phyloP scores from a whole-genome alignment of 64 coral and sea anemone species.

The Porites lutea region DNA sequence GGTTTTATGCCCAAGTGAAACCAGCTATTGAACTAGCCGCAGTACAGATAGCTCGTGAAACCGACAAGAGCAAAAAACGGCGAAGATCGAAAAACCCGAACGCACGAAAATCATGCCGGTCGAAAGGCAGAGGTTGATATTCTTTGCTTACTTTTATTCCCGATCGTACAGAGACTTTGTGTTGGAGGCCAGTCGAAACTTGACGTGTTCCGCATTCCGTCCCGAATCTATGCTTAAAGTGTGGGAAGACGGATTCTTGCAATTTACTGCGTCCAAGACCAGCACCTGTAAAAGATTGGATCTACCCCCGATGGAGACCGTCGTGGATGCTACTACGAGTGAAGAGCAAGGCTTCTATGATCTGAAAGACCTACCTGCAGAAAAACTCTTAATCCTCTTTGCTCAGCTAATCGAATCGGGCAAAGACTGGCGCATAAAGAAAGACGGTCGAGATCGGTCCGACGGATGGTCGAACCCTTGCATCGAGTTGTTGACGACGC shows the following conservation, averaged over 20 bases:
- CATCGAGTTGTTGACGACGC: not conserved
- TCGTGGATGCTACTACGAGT: not conserved
- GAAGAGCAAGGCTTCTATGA: not conserved
- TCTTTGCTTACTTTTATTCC: not conserved
- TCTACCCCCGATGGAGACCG: not conserved
- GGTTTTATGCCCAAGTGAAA: not conserved
- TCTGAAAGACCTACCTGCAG: not conserved
- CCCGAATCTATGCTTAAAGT: not conserved
- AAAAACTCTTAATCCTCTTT: not conserved
- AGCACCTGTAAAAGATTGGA: accelerated
- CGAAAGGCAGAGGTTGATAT: not conserved
- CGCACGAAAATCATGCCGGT: not conserved
- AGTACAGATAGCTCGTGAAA: not conserved
- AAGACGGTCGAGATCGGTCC: not conserved
- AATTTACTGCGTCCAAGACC: not conserved
- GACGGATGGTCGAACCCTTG: not conserved
- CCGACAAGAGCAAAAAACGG: not conserved
- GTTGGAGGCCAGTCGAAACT: not conserved
- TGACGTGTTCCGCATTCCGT: not conserved
- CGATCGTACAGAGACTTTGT: not conserved
- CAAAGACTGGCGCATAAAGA: not conserved
- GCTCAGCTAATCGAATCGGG: not conserved
- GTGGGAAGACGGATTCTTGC: not conserved
- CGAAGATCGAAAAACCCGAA: not conserved
- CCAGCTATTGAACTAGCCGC: not conserved